These are phyloP conservation scores for Urocitellus parryii DNA, from an alignment of 2,113 vertebrate genomes.

Conservation along the genomic window DNA sequence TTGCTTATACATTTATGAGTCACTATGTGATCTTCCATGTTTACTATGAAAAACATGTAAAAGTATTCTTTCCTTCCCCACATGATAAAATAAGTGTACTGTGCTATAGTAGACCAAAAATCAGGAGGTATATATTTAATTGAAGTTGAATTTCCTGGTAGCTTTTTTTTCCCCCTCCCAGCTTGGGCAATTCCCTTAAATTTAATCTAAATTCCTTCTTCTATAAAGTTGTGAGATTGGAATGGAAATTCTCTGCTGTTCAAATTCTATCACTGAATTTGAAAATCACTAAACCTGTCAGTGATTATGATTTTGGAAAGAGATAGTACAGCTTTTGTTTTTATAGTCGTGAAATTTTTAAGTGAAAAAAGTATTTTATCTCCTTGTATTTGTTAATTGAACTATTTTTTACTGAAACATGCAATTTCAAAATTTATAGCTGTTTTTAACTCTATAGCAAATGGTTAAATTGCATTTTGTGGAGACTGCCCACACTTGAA, in stretches of 20 bases:
- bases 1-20: background rate
- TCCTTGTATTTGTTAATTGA: slow-evolving; percentile 57
- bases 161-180: background rate
- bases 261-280: slow-evolving; percentile 61
- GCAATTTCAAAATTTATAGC: background rate
- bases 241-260: slow-evolving; percentile 4
- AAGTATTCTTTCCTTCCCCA: background rate
- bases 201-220: background rate
- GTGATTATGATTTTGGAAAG: slow-evolving; percentile 37
- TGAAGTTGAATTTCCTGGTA: background rate
- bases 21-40: background rate
- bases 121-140: background rate
- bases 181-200: slow-evolving; percentile 30
- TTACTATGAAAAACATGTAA: background rate
- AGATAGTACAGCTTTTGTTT: background rate
- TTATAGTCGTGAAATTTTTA: slow-evolving; percentile 24
- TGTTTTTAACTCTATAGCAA: background rate
- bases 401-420: slow-evolving; percentile 3
- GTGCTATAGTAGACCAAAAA: background rate
- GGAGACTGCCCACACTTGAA: background rate
- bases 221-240: slow-evolving; percentile 1
- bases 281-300: slow-evolving; percentile 46
- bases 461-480: background rate
- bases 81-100: slow-evolving; percentile 7
- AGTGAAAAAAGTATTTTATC: slow-evolving; percentile 32